Percentiles rank a stretch among this genome's conserved stretches.
Conservation (phyloP, 2,797 vertebrate species). For the Heterohyrax brucei region DNA sequence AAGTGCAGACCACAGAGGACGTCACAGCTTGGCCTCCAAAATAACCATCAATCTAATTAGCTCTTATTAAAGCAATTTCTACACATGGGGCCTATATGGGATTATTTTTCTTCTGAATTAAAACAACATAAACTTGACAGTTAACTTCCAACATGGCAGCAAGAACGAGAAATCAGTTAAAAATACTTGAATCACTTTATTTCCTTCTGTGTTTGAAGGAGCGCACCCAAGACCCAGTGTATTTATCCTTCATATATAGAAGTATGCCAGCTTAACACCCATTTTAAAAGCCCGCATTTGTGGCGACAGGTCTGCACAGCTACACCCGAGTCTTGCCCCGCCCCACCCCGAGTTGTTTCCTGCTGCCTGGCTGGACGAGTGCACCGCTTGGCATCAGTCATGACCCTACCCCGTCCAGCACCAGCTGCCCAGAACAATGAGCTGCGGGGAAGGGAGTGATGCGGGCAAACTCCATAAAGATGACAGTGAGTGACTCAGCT, state of each 20-base stretch:
- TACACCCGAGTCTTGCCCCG: background rate
- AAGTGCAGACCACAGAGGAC: background rate
- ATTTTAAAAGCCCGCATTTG: background rate
- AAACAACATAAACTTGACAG: background rate
- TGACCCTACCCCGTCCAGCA: background rate
- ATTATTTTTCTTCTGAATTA: slow-evolving; percentile 19
- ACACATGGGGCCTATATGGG: background rate
- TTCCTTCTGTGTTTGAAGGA: background rate
- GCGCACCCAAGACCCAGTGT: background rate
- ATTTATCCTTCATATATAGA: background rate
- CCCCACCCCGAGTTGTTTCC: background rate
- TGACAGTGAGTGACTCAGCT: background rate
- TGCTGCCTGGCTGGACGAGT: background rate
- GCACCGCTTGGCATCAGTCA: background rate
- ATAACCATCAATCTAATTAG: slow-evolving; percentile 31
- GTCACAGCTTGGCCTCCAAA: background rate
- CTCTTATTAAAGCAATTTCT: slow-evolving; percentile 53
- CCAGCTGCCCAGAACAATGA: slow-evolving; percentile 25
- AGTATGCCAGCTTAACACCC: background rate
- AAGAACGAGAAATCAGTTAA: background rate
- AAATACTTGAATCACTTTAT: background rate
- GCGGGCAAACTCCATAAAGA: slow-evolving; percentile 30
- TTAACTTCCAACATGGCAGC: background rate
- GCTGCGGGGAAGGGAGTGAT: background rate
- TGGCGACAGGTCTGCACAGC: background rate